Evolutionary conservation across 2,888 invertebrate genomes (phyloP).

Genomic region (Parnassius apollo): DNA sequence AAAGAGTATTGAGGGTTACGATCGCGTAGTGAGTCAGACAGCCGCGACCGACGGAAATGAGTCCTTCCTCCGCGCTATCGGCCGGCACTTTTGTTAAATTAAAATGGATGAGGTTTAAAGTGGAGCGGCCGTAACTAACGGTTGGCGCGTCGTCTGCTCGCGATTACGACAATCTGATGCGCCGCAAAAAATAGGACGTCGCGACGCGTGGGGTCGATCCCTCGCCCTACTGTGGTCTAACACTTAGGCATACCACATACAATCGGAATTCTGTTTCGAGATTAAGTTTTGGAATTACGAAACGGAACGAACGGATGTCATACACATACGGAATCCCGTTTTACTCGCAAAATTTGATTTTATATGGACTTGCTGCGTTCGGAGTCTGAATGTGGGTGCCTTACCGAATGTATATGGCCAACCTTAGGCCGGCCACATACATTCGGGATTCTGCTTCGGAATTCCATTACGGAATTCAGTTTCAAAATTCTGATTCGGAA

Average conservation of each 20-base stretch:
- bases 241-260: background rate
- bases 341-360: no score
- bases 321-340: no score
- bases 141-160: slow-evolving; percentile 65
- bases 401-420: no score
- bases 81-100: slow-evolving; percentile 80
- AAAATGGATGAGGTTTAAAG: slow-evolving; percentile 80
- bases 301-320: no score
- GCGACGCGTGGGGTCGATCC: slow-evolving; percentile 62
- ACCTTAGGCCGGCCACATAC: no score
- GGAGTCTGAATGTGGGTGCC: no score
- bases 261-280: no score
- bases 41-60: slow-evolving; percentile 70
- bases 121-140: slow-evolving; percentile 76
- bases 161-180: slow-evolving; percentile 59
- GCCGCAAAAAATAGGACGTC: slow-evolving; percentile 59
- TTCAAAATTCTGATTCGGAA: no score
- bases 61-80: slow-evolving; percentile 77
- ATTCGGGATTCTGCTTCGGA: no score
- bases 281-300: no score
- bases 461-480: no score
- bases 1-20: slow-evolving; percentile 17
- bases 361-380: no score
- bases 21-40: slow-evolving; percentile 43
- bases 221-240: slow-evolving; percentile 29